Percentiles rank a stretch among this genome's conserved stretches.
Conservation (phyloP, 2,113 vertebrate species). For the Empidonax alnorum region DNA sequence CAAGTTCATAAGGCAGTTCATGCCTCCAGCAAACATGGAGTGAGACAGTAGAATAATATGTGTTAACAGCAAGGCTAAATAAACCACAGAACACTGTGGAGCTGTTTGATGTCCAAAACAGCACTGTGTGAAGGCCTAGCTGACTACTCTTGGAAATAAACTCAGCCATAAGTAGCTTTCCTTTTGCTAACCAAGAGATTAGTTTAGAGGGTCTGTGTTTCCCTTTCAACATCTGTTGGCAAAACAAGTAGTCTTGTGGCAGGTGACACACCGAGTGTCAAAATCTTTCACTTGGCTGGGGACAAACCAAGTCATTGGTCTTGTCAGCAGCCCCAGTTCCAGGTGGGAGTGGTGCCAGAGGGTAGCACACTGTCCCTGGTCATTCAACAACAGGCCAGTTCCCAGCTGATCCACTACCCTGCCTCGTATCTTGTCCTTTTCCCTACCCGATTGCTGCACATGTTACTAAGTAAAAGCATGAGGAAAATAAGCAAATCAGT, state of each 20-base stretch:
- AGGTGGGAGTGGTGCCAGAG: background rate
- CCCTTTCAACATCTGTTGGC: background rate
- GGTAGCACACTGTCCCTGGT: rapidly evolving
- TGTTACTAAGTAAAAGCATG: background rate
- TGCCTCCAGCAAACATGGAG: background rate
- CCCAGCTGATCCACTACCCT: background rate
- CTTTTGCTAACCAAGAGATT: background rate
- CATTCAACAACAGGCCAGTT: background rate
- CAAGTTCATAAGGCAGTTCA: background rate
- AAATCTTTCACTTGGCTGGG: background rate
- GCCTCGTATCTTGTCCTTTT: background rate
- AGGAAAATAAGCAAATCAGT: background rate
- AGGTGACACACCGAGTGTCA: background rate
- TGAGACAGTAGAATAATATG: background rate
- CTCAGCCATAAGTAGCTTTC: background rate
- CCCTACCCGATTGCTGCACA: background rate
- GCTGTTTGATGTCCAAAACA: background rate
- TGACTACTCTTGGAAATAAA: background rate
- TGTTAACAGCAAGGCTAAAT: background rate
- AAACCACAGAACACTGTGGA: background rate
- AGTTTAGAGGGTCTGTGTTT: background rate
- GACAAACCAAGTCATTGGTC: background rate
- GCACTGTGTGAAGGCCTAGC: background rate
- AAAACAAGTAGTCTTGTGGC: background rate
- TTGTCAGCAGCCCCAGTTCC: background rate